A percentile compares a stretch with the other conserved stretches of the same genome.
phyloP scores from a whole-genome alignment of 1,140 invertebrate species.

The Drosophila elegans region DNA sequence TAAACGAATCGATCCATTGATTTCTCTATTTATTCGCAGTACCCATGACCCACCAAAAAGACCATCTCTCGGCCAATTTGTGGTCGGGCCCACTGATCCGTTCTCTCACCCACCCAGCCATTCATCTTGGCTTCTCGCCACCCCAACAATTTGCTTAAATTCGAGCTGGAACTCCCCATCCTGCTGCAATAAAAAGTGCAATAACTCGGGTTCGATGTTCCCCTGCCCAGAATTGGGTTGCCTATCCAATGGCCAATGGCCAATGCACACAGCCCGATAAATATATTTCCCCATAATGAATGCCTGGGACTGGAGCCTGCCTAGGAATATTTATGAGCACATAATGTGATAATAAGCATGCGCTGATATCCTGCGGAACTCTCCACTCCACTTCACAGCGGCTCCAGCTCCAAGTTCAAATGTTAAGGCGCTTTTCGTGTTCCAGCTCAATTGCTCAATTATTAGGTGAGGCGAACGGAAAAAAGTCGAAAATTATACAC shows the following conservation, averaged over 20 bases:
- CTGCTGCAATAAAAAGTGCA: conserved; percentile 61
- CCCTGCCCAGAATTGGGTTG: conserved; percentile 43
- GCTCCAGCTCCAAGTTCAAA: conserved; percentile 61
- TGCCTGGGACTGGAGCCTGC: conserved; percentile 47
- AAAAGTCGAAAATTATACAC: conserved; percentile 65
- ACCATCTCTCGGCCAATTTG: conserved; percentile 10
- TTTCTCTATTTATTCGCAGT: conserved; percentile 18
- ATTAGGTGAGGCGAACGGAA: conserved; percentile 61
- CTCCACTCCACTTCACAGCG: conserved; percentile 10
- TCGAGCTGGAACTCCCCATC: conserved; percentile 58
- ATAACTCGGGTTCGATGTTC: conserved; percentile 38
- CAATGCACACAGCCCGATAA: conserved; percentile 44
- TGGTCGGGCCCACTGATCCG: conserved; percentile 11
- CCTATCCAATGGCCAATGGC: neutral
- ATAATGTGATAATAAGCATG: conserved; percentile 82
- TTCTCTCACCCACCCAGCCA: conserved; percentile 24
- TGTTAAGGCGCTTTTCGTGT: conserved; percentile 82
- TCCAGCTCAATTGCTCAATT: conserved; percentile 81
- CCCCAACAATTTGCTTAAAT: conserved; percentile 50
- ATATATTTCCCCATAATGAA: conserved; percentile 66
- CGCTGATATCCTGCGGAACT: conserved; percentile 81
- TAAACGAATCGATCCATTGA: neutral
- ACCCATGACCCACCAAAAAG: conserved; percentile 11
- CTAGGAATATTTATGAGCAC: conserved; percentile 77
- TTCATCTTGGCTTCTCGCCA: conserved; percentile 40